Base-by-base conservation (phyloP, 2,888 invertebrate genomes). In the Chelonus formosanus region DNA sequence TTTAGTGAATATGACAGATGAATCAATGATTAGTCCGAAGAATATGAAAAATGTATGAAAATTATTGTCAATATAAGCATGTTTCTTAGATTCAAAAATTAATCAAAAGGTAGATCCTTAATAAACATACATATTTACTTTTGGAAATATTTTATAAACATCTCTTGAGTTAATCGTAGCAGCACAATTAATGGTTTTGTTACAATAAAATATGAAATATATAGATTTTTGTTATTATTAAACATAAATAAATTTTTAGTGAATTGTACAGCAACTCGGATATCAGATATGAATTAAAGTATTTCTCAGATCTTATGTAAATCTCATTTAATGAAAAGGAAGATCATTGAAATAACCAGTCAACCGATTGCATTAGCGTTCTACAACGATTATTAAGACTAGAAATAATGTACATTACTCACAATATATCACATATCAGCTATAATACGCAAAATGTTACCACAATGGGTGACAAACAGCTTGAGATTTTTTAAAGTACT, bases 101-200 rank as follows among this genome's bases (percentile, higher is more conserved):
- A 20, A 20, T 20, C 20, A 2, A 20, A 20, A 20, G 20, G 20
- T 20, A 20, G 20, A 20, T 20, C 20, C 20, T 20, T 56, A 65
- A 59, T 43, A 44, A 70, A 32, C 4, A 55, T 54, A 61, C 50
- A 62, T 10, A 56, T 52, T 56, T 57, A 32, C 35, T 55, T 62
- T 61, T 57, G 56, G 52, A 66, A 62, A 62, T 45, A 57, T 52
- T 62, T 66, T 74, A 71, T 71, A 67, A 62, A 69, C 63, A 67
- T 60, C 44, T 63, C 57, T 60, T 61, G 60, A 61, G 60, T 68
- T 65, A 55, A 63, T 65, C 64, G 50, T 67, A 62, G 40, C 20
- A 58, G 61, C 50, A 66, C 61, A 55, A 61, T 60, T 48, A 61
- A 60, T 55, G 20, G 45, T 53, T 31, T 50, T 47, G 36, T 61